Conservation (phyloP, 2,797 vertebrate genomes). For the Pampus argenteus region DNA sequence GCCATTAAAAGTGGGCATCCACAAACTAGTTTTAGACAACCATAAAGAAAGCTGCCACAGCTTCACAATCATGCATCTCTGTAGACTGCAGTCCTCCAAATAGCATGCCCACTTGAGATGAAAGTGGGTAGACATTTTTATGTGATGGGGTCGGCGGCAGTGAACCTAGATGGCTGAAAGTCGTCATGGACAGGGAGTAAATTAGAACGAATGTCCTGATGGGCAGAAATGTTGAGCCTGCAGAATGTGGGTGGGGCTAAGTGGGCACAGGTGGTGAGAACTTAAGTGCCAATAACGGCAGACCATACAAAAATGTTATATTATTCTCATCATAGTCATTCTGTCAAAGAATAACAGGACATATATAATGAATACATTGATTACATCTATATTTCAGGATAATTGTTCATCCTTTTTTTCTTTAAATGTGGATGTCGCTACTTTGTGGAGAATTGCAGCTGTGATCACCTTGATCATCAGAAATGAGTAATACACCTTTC, state of each 20-base stretch:
- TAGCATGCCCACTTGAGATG: too few relatives aligned
- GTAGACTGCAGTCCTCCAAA: slow-evolving; percentile 19
- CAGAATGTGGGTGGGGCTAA: slow-evolving; percentile 37
- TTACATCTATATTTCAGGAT: neutral
- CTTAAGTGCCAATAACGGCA: slow-evolving; percentile 22
- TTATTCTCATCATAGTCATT: neutral
- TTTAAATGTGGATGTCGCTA: neutral
- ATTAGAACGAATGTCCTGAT: slow-evolving; percentile 41
- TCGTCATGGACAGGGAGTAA: slow-evolving; percentile 42
- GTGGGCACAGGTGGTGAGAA: slow-evolving; percentile 22
- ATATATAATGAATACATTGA: neutral
- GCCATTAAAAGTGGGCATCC: neutral
- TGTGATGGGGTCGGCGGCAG: slow-evolving; percentile 40
- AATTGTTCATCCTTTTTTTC: neutral
- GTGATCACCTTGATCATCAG: too few relatives aligned
- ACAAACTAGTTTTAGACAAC: neutral
- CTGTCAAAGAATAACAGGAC: neutral
- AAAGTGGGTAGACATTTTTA: slow-evolving; percentile 43
- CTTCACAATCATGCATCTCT: slow-evolving; percentile 23
- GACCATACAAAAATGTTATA: neutral
- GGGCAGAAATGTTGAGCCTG: slow-evolving; percentile 17
- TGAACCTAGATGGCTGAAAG: slow-evolving; percentile 41
- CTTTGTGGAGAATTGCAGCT: neutral
- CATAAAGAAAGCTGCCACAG: neutral
- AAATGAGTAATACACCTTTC: neutral